Evolutionary conservation across 2,113 vertebrate species (phyloP).

Genomic region (Xiphorhynchus elegans): DNA sequence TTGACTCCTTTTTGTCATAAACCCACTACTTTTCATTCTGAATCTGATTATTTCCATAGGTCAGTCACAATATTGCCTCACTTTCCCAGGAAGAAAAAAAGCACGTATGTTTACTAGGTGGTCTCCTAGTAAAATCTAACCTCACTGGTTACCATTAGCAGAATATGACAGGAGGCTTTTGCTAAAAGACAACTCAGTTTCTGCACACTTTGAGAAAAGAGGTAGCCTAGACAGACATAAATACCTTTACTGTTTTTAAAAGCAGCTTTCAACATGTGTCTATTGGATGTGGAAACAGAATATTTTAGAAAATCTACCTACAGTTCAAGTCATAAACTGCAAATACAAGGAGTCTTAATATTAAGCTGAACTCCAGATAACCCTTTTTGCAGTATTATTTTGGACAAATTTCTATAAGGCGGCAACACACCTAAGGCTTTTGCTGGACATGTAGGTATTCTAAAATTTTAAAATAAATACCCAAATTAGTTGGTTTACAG

Average conservation of each 20-base stretch:
- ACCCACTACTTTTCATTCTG: not conserved
- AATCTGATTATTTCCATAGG: not conserved
- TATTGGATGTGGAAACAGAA: not conserved
- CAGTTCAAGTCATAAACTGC: not conserved
- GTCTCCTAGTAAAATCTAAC: not conserved
- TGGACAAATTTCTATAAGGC: not conserved
- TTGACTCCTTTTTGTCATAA: not conserved
- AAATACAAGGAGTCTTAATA: not conserved
- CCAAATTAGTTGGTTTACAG: not conserved
- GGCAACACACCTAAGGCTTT: not conserved
- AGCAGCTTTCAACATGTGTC: not conserved
- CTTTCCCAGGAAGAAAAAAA: not conserved
- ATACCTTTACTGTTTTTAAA: not conserved
- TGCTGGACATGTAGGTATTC: not conserved
- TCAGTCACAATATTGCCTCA: not conserved
- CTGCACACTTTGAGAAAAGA: not conserved
- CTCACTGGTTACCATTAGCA: not conserved
- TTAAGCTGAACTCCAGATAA: not conserved
- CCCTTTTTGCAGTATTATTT: not conserved
- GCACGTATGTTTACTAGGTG: fast-evolving
- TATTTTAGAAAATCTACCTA: not conserved
- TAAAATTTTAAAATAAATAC: not conserved
- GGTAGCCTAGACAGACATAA: not conserved
- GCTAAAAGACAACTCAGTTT: not conserved
- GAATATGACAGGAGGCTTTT: not conserved